phyloP scores from a whole-genome alignment of 2,113 vertebrate genomes.

The Otus sunia region DNA sequence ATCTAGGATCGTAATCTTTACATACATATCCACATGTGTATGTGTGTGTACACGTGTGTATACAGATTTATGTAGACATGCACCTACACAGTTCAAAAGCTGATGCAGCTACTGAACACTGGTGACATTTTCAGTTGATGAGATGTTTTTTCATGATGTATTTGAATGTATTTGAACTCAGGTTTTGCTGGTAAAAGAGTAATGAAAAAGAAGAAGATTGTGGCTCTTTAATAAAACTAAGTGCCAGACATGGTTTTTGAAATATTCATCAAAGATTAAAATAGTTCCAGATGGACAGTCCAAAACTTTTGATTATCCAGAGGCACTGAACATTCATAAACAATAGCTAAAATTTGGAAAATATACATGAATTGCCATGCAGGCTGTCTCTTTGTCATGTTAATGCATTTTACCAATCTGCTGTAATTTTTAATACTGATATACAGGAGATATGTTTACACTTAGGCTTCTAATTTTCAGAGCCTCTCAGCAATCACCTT shows the following conservation, averaged over 20 bases:
- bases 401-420: neutral
- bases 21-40: neutral
- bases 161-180: neutral
- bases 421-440: neutral
- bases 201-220: neutral
- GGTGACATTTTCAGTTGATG: neutral
- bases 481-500: neutral
- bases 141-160: fast-evolving
- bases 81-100: neutral
- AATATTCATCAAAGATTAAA: neutral
- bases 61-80: neutral
- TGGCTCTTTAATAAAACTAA: neutral
- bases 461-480: neutral
- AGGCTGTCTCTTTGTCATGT: neutral
- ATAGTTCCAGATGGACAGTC: neutral
- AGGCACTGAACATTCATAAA: neutral
- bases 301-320: neutral
- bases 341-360: neutral
- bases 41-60: neutral
- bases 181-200: neutral
- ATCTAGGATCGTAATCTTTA: neutral
- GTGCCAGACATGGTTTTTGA: neutral
- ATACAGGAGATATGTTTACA: neutral
- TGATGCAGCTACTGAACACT: neutral
- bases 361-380: neutral